Percentiles rank a stretch among this genome's conserved stretches.
phyloP scores from a whole-genome alignment of 2,113 vertebrate genomes.

The Syrmaticus mikado region DNA sequence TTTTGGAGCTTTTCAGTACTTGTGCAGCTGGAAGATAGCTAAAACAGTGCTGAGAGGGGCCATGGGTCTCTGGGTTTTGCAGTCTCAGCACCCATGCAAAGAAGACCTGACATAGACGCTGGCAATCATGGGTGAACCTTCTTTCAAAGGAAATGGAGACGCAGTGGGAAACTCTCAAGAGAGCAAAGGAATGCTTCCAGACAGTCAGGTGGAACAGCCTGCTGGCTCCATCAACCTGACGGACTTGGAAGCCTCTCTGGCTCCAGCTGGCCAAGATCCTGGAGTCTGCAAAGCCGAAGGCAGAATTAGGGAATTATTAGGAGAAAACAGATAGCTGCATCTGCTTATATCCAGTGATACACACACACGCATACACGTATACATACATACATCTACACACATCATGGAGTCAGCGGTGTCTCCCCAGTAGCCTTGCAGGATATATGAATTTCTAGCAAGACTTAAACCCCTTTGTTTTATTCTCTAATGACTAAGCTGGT shows the following conservation, averaged over 20 bases:
- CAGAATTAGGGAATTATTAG: constrained; percentile 51
- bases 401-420: not conserved
- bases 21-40: constrained; percentile 13
- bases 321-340: constrained; percentile 63
- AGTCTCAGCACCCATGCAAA: constrained; percentile 36
- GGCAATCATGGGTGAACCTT: constrained; percentile 67
- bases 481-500: not conserved
- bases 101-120: constrained; percentile 29
- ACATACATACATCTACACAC: not conserved
- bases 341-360: not conserved
- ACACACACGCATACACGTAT: not conserved
- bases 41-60: not conserved
- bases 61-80: not conserved
- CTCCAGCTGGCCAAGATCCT: constrained; percentile 66
- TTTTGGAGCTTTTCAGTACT: constrained; percentile 15
- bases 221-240: constrained; percentile 61
- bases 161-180: constrained; percentile 61
- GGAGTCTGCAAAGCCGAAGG: constrained; percentile 59
- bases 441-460: not conserved
- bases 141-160: constrained; percentile 73
- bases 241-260: constrained; percentile 64
- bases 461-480: not conserved
- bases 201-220: constrained; percentile 74
- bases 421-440: not conserved
- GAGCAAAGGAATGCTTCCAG: constrained; percentile 76